A percentile compares a stretch with the other conserved stretches of the same genome.
phyloP scores from a whole-genome alignment of 1,140 invertebrate species.

The Condylostylus longicornis region DNA sequence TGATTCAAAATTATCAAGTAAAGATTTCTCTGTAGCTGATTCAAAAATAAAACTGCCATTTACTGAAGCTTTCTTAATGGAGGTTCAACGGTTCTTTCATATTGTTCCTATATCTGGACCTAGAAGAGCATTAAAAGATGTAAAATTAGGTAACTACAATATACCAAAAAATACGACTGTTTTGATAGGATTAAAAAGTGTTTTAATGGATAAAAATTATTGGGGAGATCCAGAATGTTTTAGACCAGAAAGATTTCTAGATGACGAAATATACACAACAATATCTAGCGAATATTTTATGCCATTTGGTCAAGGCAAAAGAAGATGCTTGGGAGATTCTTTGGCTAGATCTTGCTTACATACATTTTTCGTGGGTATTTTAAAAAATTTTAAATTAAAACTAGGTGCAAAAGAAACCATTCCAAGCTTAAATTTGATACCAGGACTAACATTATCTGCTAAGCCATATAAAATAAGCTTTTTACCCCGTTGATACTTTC shows the following conservation, averaged over 20 bases:
- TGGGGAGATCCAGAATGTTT: slow-evolving; percentile 55
- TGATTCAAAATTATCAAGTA: slow-evolving; percentile 19
- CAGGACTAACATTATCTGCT: slow-evolving; percentile 28
- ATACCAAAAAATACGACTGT: slow-evolving; percentile 52
- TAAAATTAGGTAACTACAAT: slow-evolving; percentile 42
- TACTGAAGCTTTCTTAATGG: slow-evolving; percentile 46
- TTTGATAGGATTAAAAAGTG: slow-evolving; percentile 45
- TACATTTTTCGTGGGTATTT: slow-evolving; percentile 50
- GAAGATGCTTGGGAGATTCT: slow-evolving; percentile 60
- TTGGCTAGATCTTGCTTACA: slow-evolving; percentile 59
- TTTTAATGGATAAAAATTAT: slow-evolving; percentile 43
- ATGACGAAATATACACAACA: slow-evolving; percentile 24
- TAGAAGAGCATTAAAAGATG: slow-evolving; percentile 42
- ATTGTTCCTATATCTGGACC: slow-evolving; percentile 53
- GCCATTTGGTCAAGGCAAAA: slow-evolving; percentile 52
- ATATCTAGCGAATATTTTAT: slow-evolving; percentile 36
- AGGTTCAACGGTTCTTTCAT: slow-evolving; percentile 44
- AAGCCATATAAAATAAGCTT: slow-evolving; percentile 30
- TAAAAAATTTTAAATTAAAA: slow-evolving; percentile 41
- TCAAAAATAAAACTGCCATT: slow-evolving; percentile 41
- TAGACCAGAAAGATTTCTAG: slow-evolving; percentile 53
- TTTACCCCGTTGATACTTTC: slow-evolving; percentile 15
- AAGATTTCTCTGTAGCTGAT: background rate
- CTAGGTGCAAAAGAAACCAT: slow-evolving; percentile 7
- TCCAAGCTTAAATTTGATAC: slow-evolving; percentile 19